Percentiles rank a stretch among this genome's conserved stretches.
Evolutionary conservation across 2,113 vertebrate species (phyloP).

Genomic region (Apeltes quadracus): DNA sequence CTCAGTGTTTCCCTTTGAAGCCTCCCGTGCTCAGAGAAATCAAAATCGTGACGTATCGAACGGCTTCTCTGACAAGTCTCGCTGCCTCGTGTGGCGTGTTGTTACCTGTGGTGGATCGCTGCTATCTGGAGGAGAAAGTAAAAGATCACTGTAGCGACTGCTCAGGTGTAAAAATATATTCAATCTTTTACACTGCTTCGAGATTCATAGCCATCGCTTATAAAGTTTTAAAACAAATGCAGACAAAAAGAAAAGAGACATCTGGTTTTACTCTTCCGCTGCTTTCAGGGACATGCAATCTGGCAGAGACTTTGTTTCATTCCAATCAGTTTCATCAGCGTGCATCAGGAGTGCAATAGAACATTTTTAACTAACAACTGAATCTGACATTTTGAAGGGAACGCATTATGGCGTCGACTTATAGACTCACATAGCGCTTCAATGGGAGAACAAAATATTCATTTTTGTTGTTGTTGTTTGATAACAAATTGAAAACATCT

Average conservation of each 20-base stretch:
- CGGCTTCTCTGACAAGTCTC: constrained; percentile 58
- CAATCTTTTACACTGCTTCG: constrained; percentile 13
- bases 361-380: constrained; percentile 14
- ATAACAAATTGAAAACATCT: constrained; percentile 10
- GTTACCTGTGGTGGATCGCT: constrained; percentile 45
- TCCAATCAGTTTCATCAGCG: too few relatives aligned
- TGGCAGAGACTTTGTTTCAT: background rate
- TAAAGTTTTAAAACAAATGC: constrained; percentile 17
- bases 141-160: constrained; percentile 23
- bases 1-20: constrained; percentile 64
- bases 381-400: background rate
- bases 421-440: background rate
- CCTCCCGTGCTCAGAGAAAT: constrained; percentile 65
- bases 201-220: constrained; percentile 5
- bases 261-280: background rate
- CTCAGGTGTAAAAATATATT: constrained; percentile 31
- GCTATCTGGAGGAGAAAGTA: constrained; percentile 17
- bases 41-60: constrained; percentile 68
- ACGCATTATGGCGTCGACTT: background rate
- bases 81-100: constrained; percentile 30
- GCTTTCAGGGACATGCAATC: background rate
- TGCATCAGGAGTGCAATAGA: too few relatives aligned
- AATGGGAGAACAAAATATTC: background rate
- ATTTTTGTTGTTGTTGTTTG: constrained; percentile 9
- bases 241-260: background rate